Percentiles rank a stretch among this genome's conserved stretches.
Conservation (phyloP, 2,113 vertebrate species). For the Manacus vitellinus region DNA sequence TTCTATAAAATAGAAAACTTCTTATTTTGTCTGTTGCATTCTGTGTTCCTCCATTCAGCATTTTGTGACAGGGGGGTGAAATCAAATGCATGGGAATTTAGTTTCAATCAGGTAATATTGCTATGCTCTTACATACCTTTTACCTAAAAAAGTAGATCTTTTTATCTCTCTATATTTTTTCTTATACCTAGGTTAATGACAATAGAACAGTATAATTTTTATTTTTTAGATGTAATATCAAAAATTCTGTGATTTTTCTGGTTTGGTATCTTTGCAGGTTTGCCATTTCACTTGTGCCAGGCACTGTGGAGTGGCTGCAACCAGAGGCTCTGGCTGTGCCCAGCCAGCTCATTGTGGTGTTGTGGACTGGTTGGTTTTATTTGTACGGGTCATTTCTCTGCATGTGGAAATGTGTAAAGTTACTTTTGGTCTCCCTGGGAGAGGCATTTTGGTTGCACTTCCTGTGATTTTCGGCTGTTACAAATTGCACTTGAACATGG, state of each 20-base stretch:
- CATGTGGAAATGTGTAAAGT: neutral
- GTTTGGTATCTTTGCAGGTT: neutral
- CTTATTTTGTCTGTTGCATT: neutral
- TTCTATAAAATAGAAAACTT: neutral
- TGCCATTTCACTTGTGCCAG: neutral
- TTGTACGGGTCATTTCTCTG: neutral
- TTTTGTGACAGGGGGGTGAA: neutral
- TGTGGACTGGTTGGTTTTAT: neutral
- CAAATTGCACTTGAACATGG: rapidly evolving
- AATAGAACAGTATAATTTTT: neutral
- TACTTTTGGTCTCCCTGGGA: neutral
- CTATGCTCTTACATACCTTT: neutral
- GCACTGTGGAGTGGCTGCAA: neutral
- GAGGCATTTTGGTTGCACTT: neutral
- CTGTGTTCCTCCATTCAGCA: neutral
- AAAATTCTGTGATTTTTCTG: neutral
- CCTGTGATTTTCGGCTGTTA: neutral
- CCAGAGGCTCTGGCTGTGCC: neutral
- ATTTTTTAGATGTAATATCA: neutral
- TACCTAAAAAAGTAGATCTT: neutral
- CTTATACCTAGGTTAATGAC: neutral
- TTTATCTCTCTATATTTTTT: neutral
- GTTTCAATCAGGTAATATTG: neutral
- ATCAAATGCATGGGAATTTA: neutral
- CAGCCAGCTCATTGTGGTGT: rapidly evolving